Base-by-base conservation (phyloP, 2,888 invertebrate species). In the Melieria picta region DNA sequence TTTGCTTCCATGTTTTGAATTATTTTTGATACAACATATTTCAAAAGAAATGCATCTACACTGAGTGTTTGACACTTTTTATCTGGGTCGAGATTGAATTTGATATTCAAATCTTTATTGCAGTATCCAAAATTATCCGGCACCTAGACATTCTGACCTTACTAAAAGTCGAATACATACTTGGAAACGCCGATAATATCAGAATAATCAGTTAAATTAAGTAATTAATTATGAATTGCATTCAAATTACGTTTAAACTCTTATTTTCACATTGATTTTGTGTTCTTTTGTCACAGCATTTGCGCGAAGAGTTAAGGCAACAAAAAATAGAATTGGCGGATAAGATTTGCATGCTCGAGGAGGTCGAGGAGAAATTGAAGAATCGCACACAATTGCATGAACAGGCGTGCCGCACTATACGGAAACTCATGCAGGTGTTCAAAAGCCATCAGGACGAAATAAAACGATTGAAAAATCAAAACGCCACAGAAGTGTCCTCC, bases 331-430 rank as follows among this genome's bases (percentile, higher is more conserved):
- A 83, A 48, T 71, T 86, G 71, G 86, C 85, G 30, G 83, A 86
- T 65, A 84, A 81, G 72, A 78, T 76, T 4, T 85, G 85, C 62
- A 80, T 83, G 74, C 77, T 87, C 3, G 83, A 84, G 68, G 86
- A 86, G 13, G 74, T 81, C 3, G 81, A 84, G 62, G 82, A 82
- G 60, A 80, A 85, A 71, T 75, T 86, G 0, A 73, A 80, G 63
- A 82, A 81, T 56, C 82, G 82, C 10, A 81, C 81, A 4, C 77
- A 80, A 48, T 79, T 82, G 42, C 82, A 86, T 68, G 85, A 86
- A 10, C 83, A 84, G 71, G 83, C 84, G 3, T 84, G 83, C 52
- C 81, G 83, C 69, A 82, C 82, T 42, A 83, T 86, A 62, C 83
- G 86, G 68, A 85, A 84, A 67, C 74, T 86, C n/a, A 79, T 83